Conservation (phyloP, 2,888 invertebrate species). For the Hirudinaria manillensis region DNA sequence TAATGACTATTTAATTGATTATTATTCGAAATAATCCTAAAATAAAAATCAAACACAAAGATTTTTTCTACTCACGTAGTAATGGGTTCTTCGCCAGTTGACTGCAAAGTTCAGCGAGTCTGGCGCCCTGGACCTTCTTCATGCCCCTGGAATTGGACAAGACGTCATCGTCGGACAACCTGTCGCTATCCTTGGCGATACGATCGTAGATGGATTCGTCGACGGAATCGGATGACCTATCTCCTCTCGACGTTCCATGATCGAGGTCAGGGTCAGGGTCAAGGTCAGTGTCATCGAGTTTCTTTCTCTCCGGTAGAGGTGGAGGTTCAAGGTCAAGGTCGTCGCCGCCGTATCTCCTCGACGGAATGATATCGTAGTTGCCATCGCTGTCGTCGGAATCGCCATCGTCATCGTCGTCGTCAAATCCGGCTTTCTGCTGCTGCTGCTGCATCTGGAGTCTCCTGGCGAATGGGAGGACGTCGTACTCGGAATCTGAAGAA, state of each 20-base stretch:
- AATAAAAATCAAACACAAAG: too few relatives aligned
- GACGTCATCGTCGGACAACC: too few relatives aligned
- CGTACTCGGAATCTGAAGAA: background rate
- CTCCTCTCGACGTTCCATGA: background rate
- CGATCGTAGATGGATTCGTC: background rate
- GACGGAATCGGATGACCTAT: too few relatives aligned
- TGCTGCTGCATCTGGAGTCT: background rate
- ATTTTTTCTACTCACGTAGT: too few relatives aligned
- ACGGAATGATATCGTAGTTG: background rate
- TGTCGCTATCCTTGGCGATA: background rate
- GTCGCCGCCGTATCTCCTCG: background rate
- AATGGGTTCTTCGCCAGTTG: too few relatives aligned
- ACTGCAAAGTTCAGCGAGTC: too few relatives aligned
- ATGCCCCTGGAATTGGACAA: too few relatives aligned
- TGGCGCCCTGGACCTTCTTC: too few relatives aligned
- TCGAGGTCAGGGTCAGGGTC: background rate
- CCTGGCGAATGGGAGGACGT: background rate
- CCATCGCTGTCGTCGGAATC: slow-evolving; percentile 1
- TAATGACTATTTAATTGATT: too few relatives aligned
- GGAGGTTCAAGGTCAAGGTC: background rate
- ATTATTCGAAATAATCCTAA: too few relatives aligned
- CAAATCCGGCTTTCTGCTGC: background rate
- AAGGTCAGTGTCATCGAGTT: background rate
- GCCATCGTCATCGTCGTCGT: slow-evolving; percentile 5
- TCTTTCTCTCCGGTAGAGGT: background rate